Evolutionary conservation across 1,140 invertebrate species (phyloP).

Genomic region (Ceratina australensis): DNA sequence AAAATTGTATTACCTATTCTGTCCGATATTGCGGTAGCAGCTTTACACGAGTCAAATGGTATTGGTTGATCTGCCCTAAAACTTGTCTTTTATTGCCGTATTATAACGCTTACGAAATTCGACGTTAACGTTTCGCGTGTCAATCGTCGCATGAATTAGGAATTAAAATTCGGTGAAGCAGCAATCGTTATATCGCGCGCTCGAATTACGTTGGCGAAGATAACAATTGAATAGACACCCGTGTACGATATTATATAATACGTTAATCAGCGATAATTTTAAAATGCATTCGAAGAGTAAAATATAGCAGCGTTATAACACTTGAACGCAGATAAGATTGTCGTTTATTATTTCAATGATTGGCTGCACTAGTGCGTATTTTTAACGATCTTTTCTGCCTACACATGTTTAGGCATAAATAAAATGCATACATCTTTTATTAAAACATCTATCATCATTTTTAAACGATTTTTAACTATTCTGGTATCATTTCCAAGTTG

Average conservation of each 20-base stretch:
- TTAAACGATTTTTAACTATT: no score
- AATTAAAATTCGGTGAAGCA: neutral
- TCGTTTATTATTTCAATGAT: neutral
- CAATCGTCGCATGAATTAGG: neutral
- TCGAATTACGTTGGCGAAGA: neutral
- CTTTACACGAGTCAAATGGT: no score
- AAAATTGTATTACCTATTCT: no score
- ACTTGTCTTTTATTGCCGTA: no score
- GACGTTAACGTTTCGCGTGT: no score
- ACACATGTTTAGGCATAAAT: neutral
- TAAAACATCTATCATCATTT: neutral
- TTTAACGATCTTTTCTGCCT: neutral
- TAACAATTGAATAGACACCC: neutral
- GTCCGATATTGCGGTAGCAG: no score
- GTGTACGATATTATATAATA: neutral
- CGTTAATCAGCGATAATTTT: slow-evolving; percentile 3
- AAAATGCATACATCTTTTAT: neutral
- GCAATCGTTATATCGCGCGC: no score
- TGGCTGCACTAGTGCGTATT: neutral
- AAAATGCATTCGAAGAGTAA: slow-evolving; percentile 8
- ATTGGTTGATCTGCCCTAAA: no score
- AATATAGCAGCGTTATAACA: neutral
- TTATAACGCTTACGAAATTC: no score
- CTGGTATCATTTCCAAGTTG: no score
- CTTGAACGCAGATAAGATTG: slow-evolving; percentile 14